These are phyloP conservation scores for Nothura maculosa DNA, from an alignment of 2,797 vertebrate genomes.

Conservation along the genomic window DNA sequence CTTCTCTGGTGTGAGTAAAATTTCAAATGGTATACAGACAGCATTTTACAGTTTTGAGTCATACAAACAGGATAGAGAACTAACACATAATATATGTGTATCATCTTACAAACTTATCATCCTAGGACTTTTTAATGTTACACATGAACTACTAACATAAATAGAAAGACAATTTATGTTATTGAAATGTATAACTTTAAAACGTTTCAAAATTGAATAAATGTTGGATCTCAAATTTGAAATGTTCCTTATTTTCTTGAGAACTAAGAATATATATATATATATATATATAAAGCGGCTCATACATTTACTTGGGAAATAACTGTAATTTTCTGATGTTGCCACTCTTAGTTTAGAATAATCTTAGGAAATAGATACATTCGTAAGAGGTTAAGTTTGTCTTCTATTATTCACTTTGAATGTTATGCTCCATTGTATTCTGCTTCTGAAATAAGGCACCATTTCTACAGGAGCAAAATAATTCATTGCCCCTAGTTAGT, in stretches of 20 bases:
- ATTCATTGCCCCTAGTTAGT: background rate
- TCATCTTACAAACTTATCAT: background rate
- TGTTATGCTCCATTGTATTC: background rate
- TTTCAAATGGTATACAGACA: background rate
- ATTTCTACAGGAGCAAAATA: background rate
- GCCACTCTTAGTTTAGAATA: background rate
- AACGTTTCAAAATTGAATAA: background rate
- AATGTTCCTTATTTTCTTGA: background rate
- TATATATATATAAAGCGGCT: background rate
- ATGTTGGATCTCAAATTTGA: background rate
- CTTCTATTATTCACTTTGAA: background rate
- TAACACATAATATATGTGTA: background rate
- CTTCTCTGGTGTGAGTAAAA: background rate
- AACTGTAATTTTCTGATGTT: background rate
- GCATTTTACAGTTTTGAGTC: background rate
- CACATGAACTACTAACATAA: background rate
- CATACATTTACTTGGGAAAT: background rate
- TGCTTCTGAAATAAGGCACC: background rate
- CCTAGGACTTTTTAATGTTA: background rate
- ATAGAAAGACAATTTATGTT: background rate
- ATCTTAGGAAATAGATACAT: background rate
- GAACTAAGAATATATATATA: background rate
- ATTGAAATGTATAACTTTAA: background rate
- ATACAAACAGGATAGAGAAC: background rate
- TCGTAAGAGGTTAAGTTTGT: background rate